Evolutionary conservation across 2,888 invertebrate genomes (phyloP).

Genomic region (Patella pellucida): DNA sequence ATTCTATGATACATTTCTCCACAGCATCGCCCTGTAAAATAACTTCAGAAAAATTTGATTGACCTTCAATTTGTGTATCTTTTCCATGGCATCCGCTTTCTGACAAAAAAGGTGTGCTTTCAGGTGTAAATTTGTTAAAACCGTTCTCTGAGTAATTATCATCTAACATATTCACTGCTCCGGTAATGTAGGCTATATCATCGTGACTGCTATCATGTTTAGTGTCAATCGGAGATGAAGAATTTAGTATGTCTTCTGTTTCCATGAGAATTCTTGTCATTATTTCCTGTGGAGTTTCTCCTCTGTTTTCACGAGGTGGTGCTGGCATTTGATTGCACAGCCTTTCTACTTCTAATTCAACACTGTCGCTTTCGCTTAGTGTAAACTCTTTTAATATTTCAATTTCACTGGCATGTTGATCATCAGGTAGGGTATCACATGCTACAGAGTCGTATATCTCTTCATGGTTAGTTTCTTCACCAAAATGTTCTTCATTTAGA

Average conservation of each 20-base stretch:
- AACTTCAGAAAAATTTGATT: no score
- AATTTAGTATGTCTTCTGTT: background rate
- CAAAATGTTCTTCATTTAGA: no score
- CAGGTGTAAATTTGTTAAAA: no score
- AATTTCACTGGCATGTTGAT: no score
- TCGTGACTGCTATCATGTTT: background rate
- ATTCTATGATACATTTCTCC: background rate
- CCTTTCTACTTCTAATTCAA: background rate
- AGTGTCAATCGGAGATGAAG: background rate
- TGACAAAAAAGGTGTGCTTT: background rate
- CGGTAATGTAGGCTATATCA: background rate
- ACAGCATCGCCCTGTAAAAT: no score
- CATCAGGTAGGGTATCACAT: no score
- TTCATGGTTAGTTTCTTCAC: no score
- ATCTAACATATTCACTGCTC: background rate
- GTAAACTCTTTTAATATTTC: no score
- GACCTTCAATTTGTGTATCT: background rate
- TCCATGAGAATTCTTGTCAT: constrained; percentile 2
- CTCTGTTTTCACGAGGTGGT: background rate
- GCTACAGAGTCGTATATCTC: no score
- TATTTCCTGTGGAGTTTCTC: constrained; percentile 1
- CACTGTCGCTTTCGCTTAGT: background rate
- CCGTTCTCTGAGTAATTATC: no score
- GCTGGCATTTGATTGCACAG: background rate
- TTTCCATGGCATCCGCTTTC: background rate